Percentiles rank a stretch among this genome's conserved stretches.
phyloP scores from a whole-genome alignment of 2,113 vertebrate species.

The Struthio camelus region DNA sequence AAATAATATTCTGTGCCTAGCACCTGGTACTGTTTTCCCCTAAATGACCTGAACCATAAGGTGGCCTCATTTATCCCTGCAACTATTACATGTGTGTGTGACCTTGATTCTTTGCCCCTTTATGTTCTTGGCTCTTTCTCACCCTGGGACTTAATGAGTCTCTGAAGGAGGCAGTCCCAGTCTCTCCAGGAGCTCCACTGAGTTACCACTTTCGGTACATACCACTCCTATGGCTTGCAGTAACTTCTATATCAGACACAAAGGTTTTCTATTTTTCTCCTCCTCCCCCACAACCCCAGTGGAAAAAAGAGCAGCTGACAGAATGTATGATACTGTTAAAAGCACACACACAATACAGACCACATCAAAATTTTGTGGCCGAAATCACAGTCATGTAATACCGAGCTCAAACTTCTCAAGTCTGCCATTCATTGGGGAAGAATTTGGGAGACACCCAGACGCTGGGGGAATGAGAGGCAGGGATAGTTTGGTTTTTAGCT shows the following conservation, averaged over 20 bases:
- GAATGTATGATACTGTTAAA: constrained; percentile 9
- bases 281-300: not conserved
- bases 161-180: not conserved
- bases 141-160: not conserved
- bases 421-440: not conserved
- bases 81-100: not conserved
- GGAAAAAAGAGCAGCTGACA: not conserved
- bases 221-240: not conserved
- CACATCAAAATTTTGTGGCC: not conserved
- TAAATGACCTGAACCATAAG: not conserved
- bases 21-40: not conserved
- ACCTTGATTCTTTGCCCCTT: too few relatives aligned
- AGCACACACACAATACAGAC: not conserved
- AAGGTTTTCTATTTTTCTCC: not conserved
- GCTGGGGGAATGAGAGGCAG: not conserved
- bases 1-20: not conserved
- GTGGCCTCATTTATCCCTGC: not conserved
- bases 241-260: not conserved
- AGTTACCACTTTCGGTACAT: not conserved
- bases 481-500: not conserved
- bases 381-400: not conserved
- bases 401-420: not conserved
- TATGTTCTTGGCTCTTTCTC: not conserved
- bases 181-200: not conserved
- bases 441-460: not conserved